Evolutionary conservation across 2,888 invertebrate genomes (phyloP), one percentile per base, ranked within the genome.

Genomic region (Eumacrocentrus americanus): DNA sequence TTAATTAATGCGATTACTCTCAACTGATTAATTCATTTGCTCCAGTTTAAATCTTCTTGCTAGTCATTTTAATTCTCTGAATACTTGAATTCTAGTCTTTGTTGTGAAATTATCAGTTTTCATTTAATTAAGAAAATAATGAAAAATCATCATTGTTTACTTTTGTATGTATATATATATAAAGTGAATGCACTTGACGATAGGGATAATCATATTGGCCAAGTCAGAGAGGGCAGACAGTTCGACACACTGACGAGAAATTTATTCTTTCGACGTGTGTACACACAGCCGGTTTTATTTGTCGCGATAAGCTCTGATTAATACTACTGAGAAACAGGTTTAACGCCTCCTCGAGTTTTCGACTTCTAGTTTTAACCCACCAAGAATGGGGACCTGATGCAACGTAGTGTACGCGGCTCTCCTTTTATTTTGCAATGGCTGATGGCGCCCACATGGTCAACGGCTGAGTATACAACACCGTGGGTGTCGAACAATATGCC

Each of bases 1-100:
- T 60, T 58, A 69, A 72, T 70, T 71, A 69, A 72, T 70, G 40
- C 60, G 58, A 71, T 70, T 70, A 70, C 64, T 59, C 50, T 51
- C 63, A 52, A 46, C 53, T 58, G 65, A 72, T 72, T 70, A 68
- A 67, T 68, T 64, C 62, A 61, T 60, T 64, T 61, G 66, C 52
- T 38, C n/a, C 7, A 38, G 22, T 38, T 38, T 52, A 5, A 53
- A 53, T 53, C 7, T 51, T 37, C 2, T 51, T 18, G 7, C n/a
- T 3, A 35, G 12, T 20, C 16, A 14, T n/a, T n/a, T n/a, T 5
- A 1, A 16, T 42, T 7, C 7, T 20, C 7, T 29, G 29, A 6
- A 29, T 29, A 29, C n/a, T n/a, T n/a, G n/a, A n/a, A 29, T 29
- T 29, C 9, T 9, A 29, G 9, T 29, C 29, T 29, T 29, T n/a